These are phyloP conservation scores for Himalopsyche tibetana DNA, from an alignment of 2,888 invertebrate genomes.

Conservation along the genomic window DNA sequence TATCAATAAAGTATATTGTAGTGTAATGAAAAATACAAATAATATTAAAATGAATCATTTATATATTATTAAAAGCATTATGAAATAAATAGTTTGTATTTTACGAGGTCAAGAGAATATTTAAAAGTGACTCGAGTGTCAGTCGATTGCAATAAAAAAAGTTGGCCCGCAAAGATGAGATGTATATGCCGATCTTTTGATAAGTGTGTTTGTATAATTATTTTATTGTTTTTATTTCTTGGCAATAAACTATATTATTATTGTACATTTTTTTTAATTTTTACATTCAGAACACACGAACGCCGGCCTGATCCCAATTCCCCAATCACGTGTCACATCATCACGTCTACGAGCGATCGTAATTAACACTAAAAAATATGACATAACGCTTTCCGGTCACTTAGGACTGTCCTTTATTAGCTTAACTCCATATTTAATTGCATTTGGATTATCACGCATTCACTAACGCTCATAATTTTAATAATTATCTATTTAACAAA, in stretches of 20 bases:
- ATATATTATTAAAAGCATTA: conserved; percentile 57
- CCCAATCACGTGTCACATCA: background rate
- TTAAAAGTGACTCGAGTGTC: conserved; percentile 60
- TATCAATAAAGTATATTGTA: conserved; percentile 54
- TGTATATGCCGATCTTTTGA: conserved; percentile 55
- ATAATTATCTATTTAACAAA: conserved; percentile 19
- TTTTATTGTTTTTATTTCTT: conserved; percentile 65
- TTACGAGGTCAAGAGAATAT: conserved; percentile 61
- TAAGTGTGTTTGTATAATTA: conserved; percentile 61
- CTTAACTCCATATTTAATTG: conserved; percentile 29
- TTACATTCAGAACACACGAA: conserved; percentile 3
- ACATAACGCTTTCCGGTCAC: conserved; percentile 29
- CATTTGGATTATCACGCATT: conserved; percentile 42
- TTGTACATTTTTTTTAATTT: conserved; percentile 52
- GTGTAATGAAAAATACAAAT: conserved; percentile 52
- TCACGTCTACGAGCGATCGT: background rate
- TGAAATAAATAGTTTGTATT: conserved; percentile 59
- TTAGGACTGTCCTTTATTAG: background rate
- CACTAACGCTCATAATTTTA: conserved; percentile 38
- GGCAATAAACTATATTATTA: conserved; percentile 66
- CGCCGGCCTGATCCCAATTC: conserved; percentile 36
- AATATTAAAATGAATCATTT: conserved; percentile 52
- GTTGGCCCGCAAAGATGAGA: conserved; percentile 45
- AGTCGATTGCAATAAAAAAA: conserved; percentile 61
- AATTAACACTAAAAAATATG: conserved; percentile 12